Evolutionary conservation across 2,797 vertebrate species (phyloP).

Genomic region (Gymnothorax javanicus): DNA sequence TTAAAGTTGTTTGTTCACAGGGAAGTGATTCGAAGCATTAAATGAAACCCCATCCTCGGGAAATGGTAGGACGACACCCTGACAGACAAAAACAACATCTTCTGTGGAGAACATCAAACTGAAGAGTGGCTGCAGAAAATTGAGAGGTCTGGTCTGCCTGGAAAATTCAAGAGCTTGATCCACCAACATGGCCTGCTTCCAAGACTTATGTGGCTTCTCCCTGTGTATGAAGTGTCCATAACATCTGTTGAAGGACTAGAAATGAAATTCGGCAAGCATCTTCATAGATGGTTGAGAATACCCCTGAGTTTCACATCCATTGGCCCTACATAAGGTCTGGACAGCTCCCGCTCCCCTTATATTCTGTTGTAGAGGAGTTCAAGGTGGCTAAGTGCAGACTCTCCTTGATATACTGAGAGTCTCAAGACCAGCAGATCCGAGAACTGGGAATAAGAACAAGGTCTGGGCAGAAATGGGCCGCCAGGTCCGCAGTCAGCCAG

Average conservation of each 20-base stretch:
- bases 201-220: conserved; percentile 36
- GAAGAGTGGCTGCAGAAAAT: no score
- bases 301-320: conserved; percentile 32
- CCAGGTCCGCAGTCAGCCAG: background rate
- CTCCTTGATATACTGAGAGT: conserved; percentile 16
- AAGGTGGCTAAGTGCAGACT: conserved; percentile 34
- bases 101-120: no score
- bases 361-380: conserved; percentile 29
- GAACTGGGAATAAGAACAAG: background rate
- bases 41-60: no score
- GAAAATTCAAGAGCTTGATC: no score
- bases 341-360: no score
- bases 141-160: no score
- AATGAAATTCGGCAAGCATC: conserved; percentile 26
- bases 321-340: background rate
- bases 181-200: background rate
- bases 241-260: conserved; percentile 32
- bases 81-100: no score
- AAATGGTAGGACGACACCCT: no score
- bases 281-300: conserved; percentile 28
- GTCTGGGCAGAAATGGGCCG: conserved; percentile 6
- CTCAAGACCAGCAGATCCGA: background rate
- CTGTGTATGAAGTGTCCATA: conserved; percentile 27
- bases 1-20: no score
- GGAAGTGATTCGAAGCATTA: no score